Percentiles rank a stretch among this genome's conserved stretches.
Evolutionary conservation across 2,113 vertebrate genomes (phyloP).

Genomic region (Paramormyrops kingsleyae): DNA sequence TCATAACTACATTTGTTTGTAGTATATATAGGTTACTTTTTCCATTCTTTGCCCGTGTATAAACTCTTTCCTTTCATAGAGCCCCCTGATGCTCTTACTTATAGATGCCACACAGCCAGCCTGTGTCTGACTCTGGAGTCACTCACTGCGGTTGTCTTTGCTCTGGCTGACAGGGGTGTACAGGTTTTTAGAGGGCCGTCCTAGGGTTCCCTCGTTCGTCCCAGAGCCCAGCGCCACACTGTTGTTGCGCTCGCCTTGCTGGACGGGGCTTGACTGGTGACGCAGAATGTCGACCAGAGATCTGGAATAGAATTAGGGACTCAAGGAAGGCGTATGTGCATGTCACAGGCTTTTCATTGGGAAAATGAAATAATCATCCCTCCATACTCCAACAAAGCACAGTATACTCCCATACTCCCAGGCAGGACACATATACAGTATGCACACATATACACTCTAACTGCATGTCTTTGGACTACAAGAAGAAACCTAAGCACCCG

Average conservation of each 20-base stretch:
- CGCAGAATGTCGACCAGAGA: slow-evolving; percentile 84
- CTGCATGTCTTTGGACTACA: not conserved
- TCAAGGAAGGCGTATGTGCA: not conserved
- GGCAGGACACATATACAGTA: not conserved
- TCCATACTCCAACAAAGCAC: not conserved
- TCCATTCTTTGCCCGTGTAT: not conserved
- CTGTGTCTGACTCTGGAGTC: not conserved
- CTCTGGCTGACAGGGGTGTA: slow-evolving; percentile 70
- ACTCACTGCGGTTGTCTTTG: slow-evolving; percentile 79
- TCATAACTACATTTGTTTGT: not conserved
- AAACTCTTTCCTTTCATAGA: not conserved
- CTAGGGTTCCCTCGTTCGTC: slow-evolving; percentile 67
- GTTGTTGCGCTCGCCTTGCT: slow-evolving; percentile 77
- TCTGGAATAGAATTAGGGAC: slow-evolving; percentile 43
- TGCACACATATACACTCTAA: not conserved
- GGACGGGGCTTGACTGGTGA: slow-evolving; percentile 74
- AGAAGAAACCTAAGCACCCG: not conserved
- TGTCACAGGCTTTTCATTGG: not conserved
- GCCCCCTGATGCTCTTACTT: not conserved
- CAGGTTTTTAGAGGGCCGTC: slow-evolving; percentile 75
- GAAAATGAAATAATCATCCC: not conserved
- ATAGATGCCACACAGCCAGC: not conserved
- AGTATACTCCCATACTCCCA: not conserved
- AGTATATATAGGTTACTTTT: not conserved
- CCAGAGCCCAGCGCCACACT: slow-evolving; percentile 69